phyloP scores from a whole-genome alignment of 2,797 vertebrate species.

The Sus cebifrons region DNA sequence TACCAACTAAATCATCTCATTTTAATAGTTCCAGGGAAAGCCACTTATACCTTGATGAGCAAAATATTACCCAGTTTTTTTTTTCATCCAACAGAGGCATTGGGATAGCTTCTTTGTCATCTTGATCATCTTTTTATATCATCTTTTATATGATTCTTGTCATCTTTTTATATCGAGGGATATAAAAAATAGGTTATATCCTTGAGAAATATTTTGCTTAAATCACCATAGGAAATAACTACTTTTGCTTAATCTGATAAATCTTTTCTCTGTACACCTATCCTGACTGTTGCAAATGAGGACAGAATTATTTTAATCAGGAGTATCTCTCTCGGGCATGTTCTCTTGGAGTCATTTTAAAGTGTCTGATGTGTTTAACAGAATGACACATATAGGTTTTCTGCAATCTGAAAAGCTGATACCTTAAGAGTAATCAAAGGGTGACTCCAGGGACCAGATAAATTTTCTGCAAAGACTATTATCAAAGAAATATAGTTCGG shows the following conservation, averaged over 20 bases:
- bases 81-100: conserved; percentile 16
- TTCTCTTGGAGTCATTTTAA: conserved; percentile 43
- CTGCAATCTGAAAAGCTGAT: neutral
- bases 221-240: conserved; percentile 42
- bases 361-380: conserved; percentile 41
- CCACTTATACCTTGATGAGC: neutral
- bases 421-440: neutral
- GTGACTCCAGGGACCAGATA: neutral
- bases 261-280: neutral
- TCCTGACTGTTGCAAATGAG: conserved; percentile 34
- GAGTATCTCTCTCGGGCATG: conserved; percentile 26
- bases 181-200: neutral
- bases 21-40: conserved; percentile 15
- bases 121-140: neutral
- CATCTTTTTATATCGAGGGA: neutral
- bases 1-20: neutral
- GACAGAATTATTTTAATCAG: neutral
- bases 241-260: conserved; percentile 18
- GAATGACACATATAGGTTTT: neutral
- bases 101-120: neutral
- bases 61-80: neutral
- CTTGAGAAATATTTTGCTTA: conserved; percentile 53
- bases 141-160: too few species aligned
- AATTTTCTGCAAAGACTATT: neutral
- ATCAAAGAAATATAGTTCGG: conserved; percentile 41